Evolutionary conservation across 2,113 vertebrate species (phyloP).

Genomic region (Pedetes capensis): DNA sequence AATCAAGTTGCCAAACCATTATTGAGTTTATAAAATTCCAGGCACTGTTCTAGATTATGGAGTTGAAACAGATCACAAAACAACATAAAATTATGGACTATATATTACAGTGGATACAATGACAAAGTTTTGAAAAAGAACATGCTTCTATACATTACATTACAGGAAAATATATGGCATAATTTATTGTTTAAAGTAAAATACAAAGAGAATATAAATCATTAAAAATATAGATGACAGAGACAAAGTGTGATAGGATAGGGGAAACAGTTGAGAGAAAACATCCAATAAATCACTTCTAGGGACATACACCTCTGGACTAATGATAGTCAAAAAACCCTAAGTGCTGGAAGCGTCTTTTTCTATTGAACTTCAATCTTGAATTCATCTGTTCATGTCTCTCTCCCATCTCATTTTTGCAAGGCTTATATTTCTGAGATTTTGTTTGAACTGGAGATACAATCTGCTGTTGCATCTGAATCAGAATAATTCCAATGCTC

Average conservation of each 20-base stretch:
- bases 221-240: not conserved
- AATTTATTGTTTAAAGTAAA: not conserved
- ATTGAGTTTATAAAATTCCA: not conserved
- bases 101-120: not conserved
- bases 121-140: not conserved
- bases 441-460: not conserved
- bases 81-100: not conserved
- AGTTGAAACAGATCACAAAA: not conserved
- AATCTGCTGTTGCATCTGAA: not conserved
- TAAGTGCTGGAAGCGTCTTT: not conserved
- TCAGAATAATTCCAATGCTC: not conserved
- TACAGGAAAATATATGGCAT: not conserved
- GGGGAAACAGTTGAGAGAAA: not conserved
- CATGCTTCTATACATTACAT: not conserved
- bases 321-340: not conserved
- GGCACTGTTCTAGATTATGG: not conserved
- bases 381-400: not conserved
- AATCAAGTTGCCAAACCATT: not conserved
- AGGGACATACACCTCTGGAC: not conserved
- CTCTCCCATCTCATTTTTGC: not conserved
- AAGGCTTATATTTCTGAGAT: not conserved
- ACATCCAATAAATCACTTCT: not conserved
- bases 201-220: not conserved
- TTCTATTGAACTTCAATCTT: not conserved
- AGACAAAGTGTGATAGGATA: not conserved